Evolutionary conservation across 2,113 vertebrate species (phyloP).

Genomic region (Larimichthys polyactis): DNA sequence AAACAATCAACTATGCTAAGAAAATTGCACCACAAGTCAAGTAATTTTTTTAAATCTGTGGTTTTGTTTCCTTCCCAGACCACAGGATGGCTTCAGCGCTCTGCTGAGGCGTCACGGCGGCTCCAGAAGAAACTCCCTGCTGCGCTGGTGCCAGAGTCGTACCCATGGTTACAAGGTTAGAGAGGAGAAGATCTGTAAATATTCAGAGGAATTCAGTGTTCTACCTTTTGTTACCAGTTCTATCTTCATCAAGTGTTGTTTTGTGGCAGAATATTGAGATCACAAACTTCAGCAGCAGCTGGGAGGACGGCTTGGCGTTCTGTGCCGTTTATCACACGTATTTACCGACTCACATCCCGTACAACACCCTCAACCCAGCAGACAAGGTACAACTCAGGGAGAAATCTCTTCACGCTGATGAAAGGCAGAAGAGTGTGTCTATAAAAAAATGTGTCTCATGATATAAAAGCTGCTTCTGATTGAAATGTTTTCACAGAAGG

Average conservation of each 20-base stretch:
- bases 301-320: slow-evolving; percentile 84
- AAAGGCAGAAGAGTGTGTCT: background rate
- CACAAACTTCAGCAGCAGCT: slow-evolving; percentile 86
- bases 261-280: slow-evolving; percentile 83
- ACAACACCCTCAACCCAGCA: slow-evolving; percentile 68
- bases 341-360: slow-evolving; percentile 76
- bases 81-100: slow-evolving; percentile 78
- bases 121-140: slow-evolving; percentile 82
- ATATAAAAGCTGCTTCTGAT: slow-evolving; percentile 6
- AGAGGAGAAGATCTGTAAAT: background rate
- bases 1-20: background rate
- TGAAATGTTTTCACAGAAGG: slow-evolving; percentile 59
- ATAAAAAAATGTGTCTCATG: background rate
- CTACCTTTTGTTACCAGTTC: background rate
- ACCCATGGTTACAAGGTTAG: slow-evolving; percentile 83
- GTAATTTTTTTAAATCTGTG: background rate
- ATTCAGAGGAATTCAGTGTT: background rate
- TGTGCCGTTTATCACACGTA: slow-evolving; percentile 84
- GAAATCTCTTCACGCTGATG: no score
- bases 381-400: slow-evolving; percentile 69
- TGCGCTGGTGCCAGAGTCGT: slow-evolving; percentile 82
- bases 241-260: background rate
- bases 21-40: background rate
- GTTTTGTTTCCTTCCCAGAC: slow-evolving; percentile 57
- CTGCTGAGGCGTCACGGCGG: slow-evolving; percentile 81